These are phyloP conservation scores for Sphyrna mokarran DNA, from an alignment of 2,113 vertebrate species.

Conservation along the genomic window DNA sequence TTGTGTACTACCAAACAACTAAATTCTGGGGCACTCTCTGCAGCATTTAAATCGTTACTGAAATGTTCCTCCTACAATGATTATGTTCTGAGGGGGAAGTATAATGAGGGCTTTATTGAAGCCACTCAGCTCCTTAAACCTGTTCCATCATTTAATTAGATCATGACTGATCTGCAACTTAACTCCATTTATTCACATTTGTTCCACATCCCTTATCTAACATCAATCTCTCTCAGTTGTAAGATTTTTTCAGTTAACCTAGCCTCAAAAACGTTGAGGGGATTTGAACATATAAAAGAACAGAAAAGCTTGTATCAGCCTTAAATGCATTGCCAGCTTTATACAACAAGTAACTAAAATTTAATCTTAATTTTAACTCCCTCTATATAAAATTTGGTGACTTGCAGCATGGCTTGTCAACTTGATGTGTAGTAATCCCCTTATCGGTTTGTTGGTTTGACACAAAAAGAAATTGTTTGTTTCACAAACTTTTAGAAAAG, in stretches of 20 bases:
- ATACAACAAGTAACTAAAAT: background rate
- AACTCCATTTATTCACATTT: background rate
- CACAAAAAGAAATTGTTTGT: background rate
- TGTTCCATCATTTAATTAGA: background rate
- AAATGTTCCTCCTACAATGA: background rate
- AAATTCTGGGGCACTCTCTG: background rate
- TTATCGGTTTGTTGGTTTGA: background rate
- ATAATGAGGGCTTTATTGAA: background rate
- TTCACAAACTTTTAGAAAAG: background rate
- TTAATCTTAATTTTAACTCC: no score
- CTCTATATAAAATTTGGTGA: no score
- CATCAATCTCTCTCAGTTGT: background rate
- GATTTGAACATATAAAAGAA: background rate
- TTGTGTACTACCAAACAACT: no score
- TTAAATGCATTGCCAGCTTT: background rate
- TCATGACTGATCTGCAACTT: background rate
- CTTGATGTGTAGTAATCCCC: background rate
- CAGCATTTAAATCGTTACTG: background rate
- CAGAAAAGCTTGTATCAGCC: background rate
- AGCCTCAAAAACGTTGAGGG: background rate
- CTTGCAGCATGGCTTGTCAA: no score
- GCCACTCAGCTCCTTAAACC: background rate
- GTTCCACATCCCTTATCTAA: background rate
- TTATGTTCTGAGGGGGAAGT: background rate
- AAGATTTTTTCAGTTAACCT: background rate